phyloP scores from a whole-genome alignment of 2,113 vertebrate species.

The Trachemys scripta region DNA sequence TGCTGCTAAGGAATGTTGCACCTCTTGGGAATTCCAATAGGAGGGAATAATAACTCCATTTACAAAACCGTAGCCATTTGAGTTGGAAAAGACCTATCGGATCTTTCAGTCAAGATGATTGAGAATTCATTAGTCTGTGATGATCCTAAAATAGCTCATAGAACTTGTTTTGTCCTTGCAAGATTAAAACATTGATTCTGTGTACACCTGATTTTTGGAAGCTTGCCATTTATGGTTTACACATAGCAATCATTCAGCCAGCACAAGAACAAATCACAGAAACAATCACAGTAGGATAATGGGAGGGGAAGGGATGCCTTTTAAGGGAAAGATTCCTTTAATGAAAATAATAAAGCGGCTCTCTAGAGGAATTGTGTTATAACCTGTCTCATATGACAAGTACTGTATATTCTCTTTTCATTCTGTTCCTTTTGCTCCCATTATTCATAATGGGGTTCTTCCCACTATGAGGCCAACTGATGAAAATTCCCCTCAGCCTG shows the following conservation, averaged over 20 bases:
- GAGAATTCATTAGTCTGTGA: not conserved
- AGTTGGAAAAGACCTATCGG: not conserved
- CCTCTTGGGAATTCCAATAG: not conserved
- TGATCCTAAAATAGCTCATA: not conserved
- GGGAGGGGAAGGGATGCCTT: not conserved
- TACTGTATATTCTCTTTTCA: fast-evolving
- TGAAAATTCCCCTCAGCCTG: not conserved
- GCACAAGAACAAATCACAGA: not conserved
- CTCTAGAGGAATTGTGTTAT: not conserved
- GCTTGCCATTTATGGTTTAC: not conserved
- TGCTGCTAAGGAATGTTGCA: not conserved
- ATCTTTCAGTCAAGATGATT: not conserved
- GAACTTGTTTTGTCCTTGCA: not conserved
- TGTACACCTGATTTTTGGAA: not conserved
- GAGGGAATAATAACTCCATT: not conserved
- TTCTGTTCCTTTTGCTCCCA: not conserved
- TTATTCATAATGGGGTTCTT: not conserved
- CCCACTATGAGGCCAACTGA: not conserved
- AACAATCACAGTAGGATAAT: fast-evolving
- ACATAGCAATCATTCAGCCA: not conserved
- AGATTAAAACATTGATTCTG: not conserved
- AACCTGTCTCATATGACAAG: not conserved
- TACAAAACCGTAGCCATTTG: not conserved
- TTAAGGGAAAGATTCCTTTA: not conserved
- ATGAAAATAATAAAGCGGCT: not conserved